These are phyloP conservation scores for Hyperoodon ampullatus DNA, from an alignment of 2,113 vertebrate genomes.

Conservation along the genomic window DNA sequence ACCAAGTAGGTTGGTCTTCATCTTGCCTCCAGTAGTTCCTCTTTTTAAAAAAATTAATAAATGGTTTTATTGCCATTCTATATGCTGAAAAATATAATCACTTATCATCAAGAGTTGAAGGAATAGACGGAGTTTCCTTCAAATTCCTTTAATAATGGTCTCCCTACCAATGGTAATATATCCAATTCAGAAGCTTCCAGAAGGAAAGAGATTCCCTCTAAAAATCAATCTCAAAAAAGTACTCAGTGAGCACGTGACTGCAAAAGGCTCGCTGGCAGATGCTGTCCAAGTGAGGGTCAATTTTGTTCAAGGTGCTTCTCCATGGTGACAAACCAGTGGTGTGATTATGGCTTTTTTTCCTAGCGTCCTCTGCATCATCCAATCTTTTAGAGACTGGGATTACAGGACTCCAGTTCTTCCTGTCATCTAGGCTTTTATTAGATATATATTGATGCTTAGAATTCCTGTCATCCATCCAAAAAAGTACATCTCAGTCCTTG, in stretches of 20 bases:
- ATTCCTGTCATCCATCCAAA: background rate
- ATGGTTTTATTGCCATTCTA: background rate
- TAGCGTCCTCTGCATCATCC: no score
- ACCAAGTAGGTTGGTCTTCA: background rate
- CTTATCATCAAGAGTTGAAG: background rate
- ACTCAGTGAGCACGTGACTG: background rate
- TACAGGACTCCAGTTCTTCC: fast-evolving
- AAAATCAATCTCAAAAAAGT: background rate
- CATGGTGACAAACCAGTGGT: no score
- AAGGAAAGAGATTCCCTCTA: background rate
- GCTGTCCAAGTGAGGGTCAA: fast-evolving
- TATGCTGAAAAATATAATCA: background rate
- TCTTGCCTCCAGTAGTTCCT: background rate
- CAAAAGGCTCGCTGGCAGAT: fast-evolving
- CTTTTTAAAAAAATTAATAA: background rate
- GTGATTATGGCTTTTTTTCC: fast-evolving
- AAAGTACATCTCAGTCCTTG: background rate
- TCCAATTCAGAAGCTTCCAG: fast-evolving
- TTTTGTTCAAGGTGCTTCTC: background rate
- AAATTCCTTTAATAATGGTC: background rate
- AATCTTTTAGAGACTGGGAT: background rate
- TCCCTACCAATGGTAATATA: background rate
- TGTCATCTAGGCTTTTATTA: fast-evolving
- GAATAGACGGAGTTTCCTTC: background rate
- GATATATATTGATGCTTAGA: background rate